These are phyloP conservation scores for Anguilla anguilla DNA, from an alignment of 2,797 vertebrate genomes.

Conservation along the genomic window DNA sequence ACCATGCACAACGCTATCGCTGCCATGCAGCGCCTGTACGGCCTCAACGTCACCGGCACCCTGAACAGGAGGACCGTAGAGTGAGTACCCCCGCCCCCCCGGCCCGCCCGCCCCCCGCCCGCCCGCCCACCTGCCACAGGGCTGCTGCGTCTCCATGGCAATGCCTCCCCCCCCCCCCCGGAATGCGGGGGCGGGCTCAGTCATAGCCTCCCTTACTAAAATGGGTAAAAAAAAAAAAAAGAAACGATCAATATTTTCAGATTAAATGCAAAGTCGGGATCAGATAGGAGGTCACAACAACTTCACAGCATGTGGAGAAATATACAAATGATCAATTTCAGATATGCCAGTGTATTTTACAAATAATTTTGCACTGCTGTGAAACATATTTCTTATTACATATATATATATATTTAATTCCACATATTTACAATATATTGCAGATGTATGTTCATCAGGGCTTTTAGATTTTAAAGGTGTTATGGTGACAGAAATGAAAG, in stretches of 20 bases:
- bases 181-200: no score
- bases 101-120: conserved; percentile 27
- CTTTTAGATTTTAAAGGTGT: no score
- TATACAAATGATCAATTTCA: background rate
- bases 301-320: background rate
- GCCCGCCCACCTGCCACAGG: background rate
- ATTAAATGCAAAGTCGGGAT: no score
- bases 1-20: conserved; percentile 94
- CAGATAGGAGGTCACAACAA: background rate
- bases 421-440: no score
- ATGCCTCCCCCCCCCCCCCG: no score
- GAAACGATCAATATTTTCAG: no score
- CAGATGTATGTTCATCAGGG: no score
- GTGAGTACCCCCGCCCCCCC: conserved; percentile 82
- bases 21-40: conserved; percentile 97
- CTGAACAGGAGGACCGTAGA: conserved; percentile 91
- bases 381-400: background rate
- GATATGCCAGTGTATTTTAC: background rate
- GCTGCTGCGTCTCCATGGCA: background rate
- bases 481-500: background rate
- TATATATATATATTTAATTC: background rate
- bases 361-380: background rate
- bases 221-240: background rate
- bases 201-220: background rate
- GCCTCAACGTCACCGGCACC: conserved; percentile 95